Base-by-base conservation (phyloP, 2,113 vertebrate species). In the Gobiocypris rarus region DNA sequence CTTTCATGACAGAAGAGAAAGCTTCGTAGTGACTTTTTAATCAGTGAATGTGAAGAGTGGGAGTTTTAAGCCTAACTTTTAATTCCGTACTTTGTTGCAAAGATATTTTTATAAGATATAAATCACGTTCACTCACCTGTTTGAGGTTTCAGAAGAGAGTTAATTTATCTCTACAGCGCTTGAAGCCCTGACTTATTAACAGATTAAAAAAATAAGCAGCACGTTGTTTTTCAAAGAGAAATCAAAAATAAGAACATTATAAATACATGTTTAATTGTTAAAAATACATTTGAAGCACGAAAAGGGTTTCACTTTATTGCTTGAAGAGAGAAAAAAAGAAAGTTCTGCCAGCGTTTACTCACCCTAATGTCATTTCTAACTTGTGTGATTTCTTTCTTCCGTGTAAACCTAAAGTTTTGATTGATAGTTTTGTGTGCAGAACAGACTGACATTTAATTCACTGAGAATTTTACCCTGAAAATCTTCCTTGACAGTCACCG, bases 1-100 rank as follows among this genome's bases (percentile, higher is more conserved):
- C 73, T 79, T 87, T 85, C 45, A 82, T 79, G 86, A 81, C 83
- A 83, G 86, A 41, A 73, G 65, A 82, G 75, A 48, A 56, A 41
- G 70, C 83, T 85, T 85, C 50, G 74, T 81, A 61, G 43, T 56
- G 74, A 82, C 63, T 82, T 84, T 69, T 87, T 63, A 82, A 83
- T 82, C 80, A 82, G 63, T 54, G 65, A 41, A 41, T 3, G 61
- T 61, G 5, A 43, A 17, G 73, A 65, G 86, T 87, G 74, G 83
- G 86, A 84, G 86, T 84, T 85, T 78, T 45, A 82, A 77, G 84
- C 59, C 50, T 59, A 71, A 71, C 80, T 82, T 82, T 54, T 82
- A 3, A 70, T 82, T 79, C 34, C 54, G 58, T 82, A 78, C 81
- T 84, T 82, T 41, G 61, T 73, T 76, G 22, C 67, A 77, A 71